phyloP scores from a whole-genome alignment of 2,113 vertebrate genomes.

The Corvus moneduloides region DNA sequence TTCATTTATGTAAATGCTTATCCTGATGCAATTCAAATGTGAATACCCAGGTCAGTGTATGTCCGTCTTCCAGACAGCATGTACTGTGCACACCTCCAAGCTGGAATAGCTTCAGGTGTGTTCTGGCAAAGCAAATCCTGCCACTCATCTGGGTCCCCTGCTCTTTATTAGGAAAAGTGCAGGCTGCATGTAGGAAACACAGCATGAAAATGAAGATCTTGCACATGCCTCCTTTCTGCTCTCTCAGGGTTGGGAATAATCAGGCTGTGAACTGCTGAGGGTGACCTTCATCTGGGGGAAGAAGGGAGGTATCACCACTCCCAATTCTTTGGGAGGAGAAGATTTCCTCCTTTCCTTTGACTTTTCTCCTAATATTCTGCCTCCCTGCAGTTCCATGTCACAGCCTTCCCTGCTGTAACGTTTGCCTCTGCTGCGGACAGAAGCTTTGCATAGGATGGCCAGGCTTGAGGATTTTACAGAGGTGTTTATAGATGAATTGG shows the following conservation, averaged over 20 bases:
- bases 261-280: neutral
- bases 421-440: neutral
- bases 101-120: neutral
- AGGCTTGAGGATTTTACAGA: neutral
- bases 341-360: neutral
- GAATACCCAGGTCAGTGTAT: neutral
- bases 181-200: neutral
- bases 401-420: fast-evolving
- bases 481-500: neutral
- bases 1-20: neutral
- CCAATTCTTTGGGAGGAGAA: neutral
- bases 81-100: neutral
- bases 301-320: neutral
- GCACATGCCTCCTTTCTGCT: neutral
- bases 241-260: neutral
- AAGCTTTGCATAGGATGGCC: neutral
- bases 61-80: neutral
- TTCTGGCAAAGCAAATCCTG: neutral
- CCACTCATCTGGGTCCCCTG: neutral
- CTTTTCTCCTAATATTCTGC: neutral
- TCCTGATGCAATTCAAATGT: neutral
- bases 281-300: neutral
- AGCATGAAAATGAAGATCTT: neutral
- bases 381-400: neutral
- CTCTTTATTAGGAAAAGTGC: neutral